Evolutionary conservation across 2,888 invertebrate species (phyloP).

Genomic region (Amblyteles armatorius): DNA sequence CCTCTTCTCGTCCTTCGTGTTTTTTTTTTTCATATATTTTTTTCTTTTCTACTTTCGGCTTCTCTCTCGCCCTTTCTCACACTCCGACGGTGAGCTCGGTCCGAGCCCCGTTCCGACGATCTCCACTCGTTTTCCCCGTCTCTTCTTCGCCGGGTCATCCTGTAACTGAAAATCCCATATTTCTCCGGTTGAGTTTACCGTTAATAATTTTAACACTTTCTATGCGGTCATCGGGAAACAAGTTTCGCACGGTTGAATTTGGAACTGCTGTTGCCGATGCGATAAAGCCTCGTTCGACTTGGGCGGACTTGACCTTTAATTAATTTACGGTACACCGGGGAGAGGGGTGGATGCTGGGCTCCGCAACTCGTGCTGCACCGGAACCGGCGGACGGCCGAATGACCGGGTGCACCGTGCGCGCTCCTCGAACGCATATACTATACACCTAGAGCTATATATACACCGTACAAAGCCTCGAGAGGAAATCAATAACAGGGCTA

Average conservation of each 20-base stretch:
- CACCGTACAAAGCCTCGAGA: constrained; percentile 66
- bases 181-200: constrained; percentile 10
- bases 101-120: constrained; percentile 19
- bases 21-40: constrained; percentile 8
- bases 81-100: constrained; percentile 59
- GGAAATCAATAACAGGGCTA: constrained; percentile 82
- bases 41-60: constrained; percentile 26
- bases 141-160: constrained; percentile 47
- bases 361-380: neutral
- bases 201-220: constrained; percentile 20
- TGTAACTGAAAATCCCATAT: constrained; percentile 59
- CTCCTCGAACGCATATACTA: constrained; percentile 43
- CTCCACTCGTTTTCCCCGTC: constrained; percentile 56
- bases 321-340: constrained; percentile 35
- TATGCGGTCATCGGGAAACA: constrained; percentile 13
- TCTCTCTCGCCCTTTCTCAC: constrained; percentile 33
- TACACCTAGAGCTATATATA: constrained; percentile 13
- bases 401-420: constrained; percentile 26
- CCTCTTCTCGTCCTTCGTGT: constrained; percentile 47
- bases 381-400: constrained; percentile 19
- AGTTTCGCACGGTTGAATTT: constrained; percentile 15
- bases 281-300: constrained; percentile 14
- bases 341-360: neutral
- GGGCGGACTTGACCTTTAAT: constrained; percentile 54
- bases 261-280: constrained; percentile 17